Conservation (phyloP, 2,113 vertebrate genomes). For the Callithrix jacchus region DNA sequence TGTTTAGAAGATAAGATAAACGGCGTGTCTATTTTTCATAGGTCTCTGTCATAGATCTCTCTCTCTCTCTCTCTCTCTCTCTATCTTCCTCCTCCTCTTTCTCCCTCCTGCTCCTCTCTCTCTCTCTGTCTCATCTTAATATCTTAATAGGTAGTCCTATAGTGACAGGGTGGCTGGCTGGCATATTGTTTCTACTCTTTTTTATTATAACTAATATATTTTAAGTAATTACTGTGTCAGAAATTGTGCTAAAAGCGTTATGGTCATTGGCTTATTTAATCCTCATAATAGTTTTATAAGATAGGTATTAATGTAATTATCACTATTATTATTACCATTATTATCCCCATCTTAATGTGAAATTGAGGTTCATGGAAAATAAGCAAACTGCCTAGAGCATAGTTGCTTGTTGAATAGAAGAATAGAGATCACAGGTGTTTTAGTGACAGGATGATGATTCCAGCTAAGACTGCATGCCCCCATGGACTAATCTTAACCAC, state of each 20-base stretch:
- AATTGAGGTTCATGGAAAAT: neutral
- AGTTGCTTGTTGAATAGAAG: neutral
- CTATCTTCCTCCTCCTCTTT: accelerated
- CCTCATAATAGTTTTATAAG: slow-evolving; percentile 25
- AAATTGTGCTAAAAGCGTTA: slow-evolving; percentile 50
- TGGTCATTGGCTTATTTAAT: slow-evolving; percentile 59
- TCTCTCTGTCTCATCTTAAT: neutral
- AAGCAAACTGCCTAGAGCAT: neutral
- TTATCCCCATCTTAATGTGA: neutral
- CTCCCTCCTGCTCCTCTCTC: no score
- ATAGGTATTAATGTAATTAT: slow-evolving; percentile 17
- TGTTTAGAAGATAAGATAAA: neutral
- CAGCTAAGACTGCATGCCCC: no score
- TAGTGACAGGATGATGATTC: accelerated
- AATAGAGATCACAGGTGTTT: neutral
- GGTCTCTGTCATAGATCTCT: neutral
- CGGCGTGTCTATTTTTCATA: neutral
- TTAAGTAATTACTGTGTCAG: slow-evolving; percentile 41
- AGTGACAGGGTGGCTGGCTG: neutral
- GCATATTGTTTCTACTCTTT: neutral
- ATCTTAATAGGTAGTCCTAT: neutral
- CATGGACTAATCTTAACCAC: neutral
- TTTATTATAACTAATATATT: slow-evolving; percentile 30
- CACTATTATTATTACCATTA: neutral
- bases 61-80: no score